A percentile compares a stretch with the other conserved stretches of the same genome.
Conservation (phyloP, 2,113 vertebrate genomes). For the Platanista minor region DNA sequence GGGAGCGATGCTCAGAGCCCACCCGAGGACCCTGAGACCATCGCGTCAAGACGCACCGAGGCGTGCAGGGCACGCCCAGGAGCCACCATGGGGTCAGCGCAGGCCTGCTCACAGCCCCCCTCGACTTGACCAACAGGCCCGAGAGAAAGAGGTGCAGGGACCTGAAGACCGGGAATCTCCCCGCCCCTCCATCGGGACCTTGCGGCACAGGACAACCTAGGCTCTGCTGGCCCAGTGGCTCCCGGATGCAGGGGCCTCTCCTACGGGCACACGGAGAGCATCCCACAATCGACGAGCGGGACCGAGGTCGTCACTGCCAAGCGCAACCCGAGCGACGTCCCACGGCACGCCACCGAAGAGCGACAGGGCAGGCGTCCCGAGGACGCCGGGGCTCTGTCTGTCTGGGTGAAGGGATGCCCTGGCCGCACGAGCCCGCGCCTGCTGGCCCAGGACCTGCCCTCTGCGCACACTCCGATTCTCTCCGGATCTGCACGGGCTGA, state of each 20-base stretch:
- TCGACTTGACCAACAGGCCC: not conserved
- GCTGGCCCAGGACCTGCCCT: accelerated
- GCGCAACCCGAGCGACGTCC: too few relatives aligned
- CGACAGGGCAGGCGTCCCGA: accelerated
- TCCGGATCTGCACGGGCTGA: too few relatives aligned
- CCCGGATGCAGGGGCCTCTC: not conserved
- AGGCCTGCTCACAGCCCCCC: accelerated
- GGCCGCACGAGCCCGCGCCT: not conserved
- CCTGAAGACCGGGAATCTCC: accelerated
- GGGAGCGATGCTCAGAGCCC: not conserved
- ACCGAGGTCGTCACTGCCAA: too few relatives aligned
- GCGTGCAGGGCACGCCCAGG: accelerated
- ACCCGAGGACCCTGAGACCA: not conserved
- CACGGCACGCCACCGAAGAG: not conserved
- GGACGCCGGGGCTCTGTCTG: not conserved
- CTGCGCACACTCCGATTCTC: accelerated
- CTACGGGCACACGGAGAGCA: not conserved
- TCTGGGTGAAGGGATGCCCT: not conserved
- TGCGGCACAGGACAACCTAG: not conserved
- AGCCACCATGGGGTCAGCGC: too few relatives aligned
- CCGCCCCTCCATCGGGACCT: not conserved
- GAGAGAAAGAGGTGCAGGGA: not conserved
- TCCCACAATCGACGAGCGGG: too few relatives aligned
- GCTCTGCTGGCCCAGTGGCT: not conserved
- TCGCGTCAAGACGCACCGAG: too few relatives aligned